Conservation (phyloP, 2,113 vertebrate genomes). For the Etheostoma spectabile region DNA sequence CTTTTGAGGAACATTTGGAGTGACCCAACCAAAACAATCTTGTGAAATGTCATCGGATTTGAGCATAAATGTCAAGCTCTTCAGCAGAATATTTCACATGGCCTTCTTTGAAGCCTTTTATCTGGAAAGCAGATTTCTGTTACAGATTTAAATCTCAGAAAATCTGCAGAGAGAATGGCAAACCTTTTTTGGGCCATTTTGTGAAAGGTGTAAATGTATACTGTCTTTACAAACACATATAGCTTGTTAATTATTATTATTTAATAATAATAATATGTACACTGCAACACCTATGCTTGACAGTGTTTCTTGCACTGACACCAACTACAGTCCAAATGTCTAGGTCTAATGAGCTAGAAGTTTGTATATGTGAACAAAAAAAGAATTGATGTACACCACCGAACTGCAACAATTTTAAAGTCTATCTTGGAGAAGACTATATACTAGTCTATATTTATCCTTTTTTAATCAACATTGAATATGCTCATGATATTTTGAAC, state of each 20-base stretch:
- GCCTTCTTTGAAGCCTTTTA: slow-evolving; percentile 15
- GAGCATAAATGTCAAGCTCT: slow-evolving; percentile 55
- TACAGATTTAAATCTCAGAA: slow-evolving; percentile 8
- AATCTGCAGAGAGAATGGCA: not conserved
- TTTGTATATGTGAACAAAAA: slow-evolving; percentile 11
- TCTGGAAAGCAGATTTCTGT: slow-evolving; percentile 32
- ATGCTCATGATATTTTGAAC: not conserved
- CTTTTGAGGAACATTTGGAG: slow-evolving; percentile 23
- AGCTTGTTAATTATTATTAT: not conserved
- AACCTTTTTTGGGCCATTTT: not conserved
- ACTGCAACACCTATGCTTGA: slow-evolving; percentile 20
- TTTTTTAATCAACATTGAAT: not conserved
- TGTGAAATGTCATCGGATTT: slow-evolving; percentile 39
- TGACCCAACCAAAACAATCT: slow-evolving; percentile 21
- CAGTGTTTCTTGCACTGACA: not conserved
- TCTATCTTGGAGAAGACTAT: not conserved
- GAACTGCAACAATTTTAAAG: not conserved
- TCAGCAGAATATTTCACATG: slow-evolving; percentile 54
- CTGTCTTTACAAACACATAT: not conserved
- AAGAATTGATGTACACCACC: slow-evolving; percentile 3
- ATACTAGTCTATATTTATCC: not conserved
- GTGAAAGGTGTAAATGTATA: not conserved
- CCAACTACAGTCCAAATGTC: not conserved
- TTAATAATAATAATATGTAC: not conserved
- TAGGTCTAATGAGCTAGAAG: not conserved